Conservation (phyloP, 2,888 invertebrate genomes). For the Stramonita haemastoma region DNA sequence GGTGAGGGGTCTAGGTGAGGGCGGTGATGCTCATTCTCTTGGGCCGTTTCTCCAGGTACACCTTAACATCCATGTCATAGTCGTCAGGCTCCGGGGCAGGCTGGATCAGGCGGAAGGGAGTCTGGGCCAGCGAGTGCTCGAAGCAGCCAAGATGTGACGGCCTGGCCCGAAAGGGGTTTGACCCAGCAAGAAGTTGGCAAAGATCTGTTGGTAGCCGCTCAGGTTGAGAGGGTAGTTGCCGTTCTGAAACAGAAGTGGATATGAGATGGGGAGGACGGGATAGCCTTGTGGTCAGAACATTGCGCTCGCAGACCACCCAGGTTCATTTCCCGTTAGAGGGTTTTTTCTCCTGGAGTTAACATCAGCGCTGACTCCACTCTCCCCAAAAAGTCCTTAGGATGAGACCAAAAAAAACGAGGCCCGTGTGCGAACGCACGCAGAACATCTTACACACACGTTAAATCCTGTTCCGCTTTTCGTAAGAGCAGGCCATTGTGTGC, state of each 20-base stretch:
- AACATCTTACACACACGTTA: too few species aligned
- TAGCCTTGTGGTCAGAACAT: too few species aligned
- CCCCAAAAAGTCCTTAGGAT: too few species aligned
- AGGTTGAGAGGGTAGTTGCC: constrained; percentile 58
- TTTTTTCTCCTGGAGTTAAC: too few species aligned
- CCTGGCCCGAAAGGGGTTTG: constrained; percentile 65
- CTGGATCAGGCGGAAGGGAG: constrained; percentile 55
- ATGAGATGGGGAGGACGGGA: too few species aligned
- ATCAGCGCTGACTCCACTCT: too few species aligned
- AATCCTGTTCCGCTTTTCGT: too few species aligned
- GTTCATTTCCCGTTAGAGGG: too few species aligned
- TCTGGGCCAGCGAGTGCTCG: constrained; percentile 52
- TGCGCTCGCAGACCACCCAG: too few species aligned
- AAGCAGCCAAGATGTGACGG: constrained; percentile 67
- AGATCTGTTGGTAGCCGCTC: constrained; percentile 62
- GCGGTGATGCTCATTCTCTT: constrained; percentile 31
- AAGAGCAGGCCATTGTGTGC: too few species aligned
- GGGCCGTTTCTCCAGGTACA: constrained; percentile 35
- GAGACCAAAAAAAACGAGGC: too few species aligned
- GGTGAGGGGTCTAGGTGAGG: background rate
- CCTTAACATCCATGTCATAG: constrained; percentile 18
- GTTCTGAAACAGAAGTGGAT: constrained; percentile 53
- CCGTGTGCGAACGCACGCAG: too few species aligned
- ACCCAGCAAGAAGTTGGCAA: constrained; percentile 67
- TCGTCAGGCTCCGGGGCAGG: constrained; percentile 40